phyloP scores from a whole-genome alignment of 1,140 invertebrate genomes.

The Drosophila burlai region DNA sequence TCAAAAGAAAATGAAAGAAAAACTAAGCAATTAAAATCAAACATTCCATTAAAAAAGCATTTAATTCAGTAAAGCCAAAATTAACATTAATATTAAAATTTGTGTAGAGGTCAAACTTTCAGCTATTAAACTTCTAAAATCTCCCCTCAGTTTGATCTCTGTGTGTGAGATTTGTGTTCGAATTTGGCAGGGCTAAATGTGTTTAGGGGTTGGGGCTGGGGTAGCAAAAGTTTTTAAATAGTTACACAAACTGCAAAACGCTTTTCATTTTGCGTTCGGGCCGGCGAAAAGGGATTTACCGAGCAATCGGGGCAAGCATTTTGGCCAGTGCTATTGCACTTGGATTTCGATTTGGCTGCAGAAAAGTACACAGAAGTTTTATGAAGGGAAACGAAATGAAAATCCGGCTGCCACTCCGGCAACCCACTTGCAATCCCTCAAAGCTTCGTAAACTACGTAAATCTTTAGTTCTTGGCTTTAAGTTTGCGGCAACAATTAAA shows the following conservation, averaged over 20 bases:
- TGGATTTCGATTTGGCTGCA: slow-evolving; percentile 72
- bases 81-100: neutral
- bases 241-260: slow-evolving; percentile 67
- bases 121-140: neutral
- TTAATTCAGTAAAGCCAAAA: neutral
- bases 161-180: slow-evolving; percentile 9
- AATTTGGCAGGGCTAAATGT: neutral
- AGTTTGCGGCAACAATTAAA: slow-evolving; percentile 75
- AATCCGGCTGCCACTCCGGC: slow-evolving; percentile 36
- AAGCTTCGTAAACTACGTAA: slow-evolving; percentile 46
- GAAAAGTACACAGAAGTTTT: slow-evolving; percentile 75
- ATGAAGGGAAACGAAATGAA: slow-evolving; percentile 77
- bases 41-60: neutral
- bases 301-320: slow-evolving; percentile 51
- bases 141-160: slow-evolving; percentile 4
- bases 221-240: slow-evolving; percentile 70
- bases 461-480: slow-evolving; percentile 52
- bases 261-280: slow-evolving; percentile 56
- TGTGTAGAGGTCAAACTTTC: no score
- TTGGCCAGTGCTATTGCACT: slow-evolving; percentile 30
- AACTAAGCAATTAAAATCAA: no score
- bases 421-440: slow-evolving; percentile 23
- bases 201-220: neutral
- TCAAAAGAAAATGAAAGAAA: neutral
- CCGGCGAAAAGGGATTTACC: slow-evolving; percentile 58